Evolutionary conservation across 2,888 invertebrate species (phyloP), one percentile per base, ranked within the genome.

Genomic region (Tachina grossa): DNA sequence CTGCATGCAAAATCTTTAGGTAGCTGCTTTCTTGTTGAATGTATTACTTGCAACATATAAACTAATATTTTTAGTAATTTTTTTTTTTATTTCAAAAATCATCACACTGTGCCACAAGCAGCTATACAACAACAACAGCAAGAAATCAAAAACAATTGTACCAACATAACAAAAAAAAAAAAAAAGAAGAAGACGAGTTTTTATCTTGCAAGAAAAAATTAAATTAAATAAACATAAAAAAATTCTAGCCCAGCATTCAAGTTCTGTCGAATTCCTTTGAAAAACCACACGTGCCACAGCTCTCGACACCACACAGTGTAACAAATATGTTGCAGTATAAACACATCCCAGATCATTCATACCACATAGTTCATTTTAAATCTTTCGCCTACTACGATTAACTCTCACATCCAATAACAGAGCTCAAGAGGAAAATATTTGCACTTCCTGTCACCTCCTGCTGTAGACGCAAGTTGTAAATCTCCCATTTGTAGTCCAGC

Each of bases 281-380:
- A 85, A 85, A 85, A 85, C 85, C 85, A 85, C 85, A 85, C 85
- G 85, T 85, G 85, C 85, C 83, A 85, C 83, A 80, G 76, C 85
- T 68, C 85, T 85, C 66, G 79, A 83, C 83, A 83, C 83, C 85
- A 83, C 72, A 85, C 76, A 68, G 83, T 79, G 83, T 57, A 79
- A 80, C 76, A 76, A 83, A 82, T 82, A 75, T 76, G 69, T 79
- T 74, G 55, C 39, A 11, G 41, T 53, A 55, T 51, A 63, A 66
- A 72, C 66, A 61, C 72, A 72, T 71, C 5, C 41, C 63, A 11
- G 8, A n/a, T 31, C 31, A 59, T 75, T n/a, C 41, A 55, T 43
- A 10, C 9, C n/a, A n/a, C n/a, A n/a, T 77, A 66, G 74, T 83
- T 79, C 53, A 11, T 71, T 75, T 78, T 65, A 43, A 75, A 71